These are phyloP conservation scores for Tetanocera ferruginea DNA, from an alignment of 2,888 invertebrate species.

Conservation along the genomic window DNA sequence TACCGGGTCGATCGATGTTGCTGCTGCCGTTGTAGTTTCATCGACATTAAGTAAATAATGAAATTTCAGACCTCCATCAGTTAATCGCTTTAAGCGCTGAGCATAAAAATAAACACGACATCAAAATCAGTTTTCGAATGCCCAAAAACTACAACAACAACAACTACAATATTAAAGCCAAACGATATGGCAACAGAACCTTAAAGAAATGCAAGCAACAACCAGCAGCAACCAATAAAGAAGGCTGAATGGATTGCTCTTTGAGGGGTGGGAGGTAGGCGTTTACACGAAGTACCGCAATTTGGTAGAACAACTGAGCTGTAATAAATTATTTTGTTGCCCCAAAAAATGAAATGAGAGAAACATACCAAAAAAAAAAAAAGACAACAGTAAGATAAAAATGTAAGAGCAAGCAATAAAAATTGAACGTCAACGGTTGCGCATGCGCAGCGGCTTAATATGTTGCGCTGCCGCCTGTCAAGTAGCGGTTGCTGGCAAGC, in stretches of 20 bases:
- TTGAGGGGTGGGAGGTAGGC: slow-evolving; percentile 29
- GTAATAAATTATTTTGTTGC: slow-evolving; percentile 50
- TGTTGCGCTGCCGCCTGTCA: neutral
- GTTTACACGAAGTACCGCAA: slow-evolving; percentile 55
- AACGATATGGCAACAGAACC: neutral
- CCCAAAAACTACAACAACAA: neutral
- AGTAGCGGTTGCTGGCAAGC: neutral
- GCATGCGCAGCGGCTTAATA: slow-evolving; percentile 17
- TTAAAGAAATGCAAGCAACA: neutral
- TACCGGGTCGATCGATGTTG: slow-evolving; percentile 26
- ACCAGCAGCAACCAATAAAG: neutral
- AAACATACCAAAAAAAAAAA: neutral
- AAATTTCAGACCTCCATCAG: slow-evolving; percentile 59
- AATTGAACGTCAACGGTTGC: neutral
- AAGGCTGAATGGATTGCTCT: neutral
- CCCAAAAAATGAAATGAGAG: neutral
- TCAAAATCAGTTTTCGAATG: slow-evolving; percentile 53
- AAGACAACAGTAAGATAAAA: neutral
- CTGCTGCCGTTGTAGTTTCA: slow-evolving; percentile 39
- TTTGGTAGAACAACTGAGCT: slow-evolving; percentile 36
- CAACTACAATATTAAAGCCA: neutral
- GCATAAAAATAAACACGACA: slow-evolving; percentile 55
- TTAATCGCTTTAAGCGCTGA: slow-evolving; percentile 55
- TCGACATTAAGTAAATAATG: slow-evolving; percentile 56
- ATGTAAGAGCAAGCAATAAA: too few species aligned